Conservation (phyloP, 2,113 vertebrate species). For the Uria lomvia region DNA sequence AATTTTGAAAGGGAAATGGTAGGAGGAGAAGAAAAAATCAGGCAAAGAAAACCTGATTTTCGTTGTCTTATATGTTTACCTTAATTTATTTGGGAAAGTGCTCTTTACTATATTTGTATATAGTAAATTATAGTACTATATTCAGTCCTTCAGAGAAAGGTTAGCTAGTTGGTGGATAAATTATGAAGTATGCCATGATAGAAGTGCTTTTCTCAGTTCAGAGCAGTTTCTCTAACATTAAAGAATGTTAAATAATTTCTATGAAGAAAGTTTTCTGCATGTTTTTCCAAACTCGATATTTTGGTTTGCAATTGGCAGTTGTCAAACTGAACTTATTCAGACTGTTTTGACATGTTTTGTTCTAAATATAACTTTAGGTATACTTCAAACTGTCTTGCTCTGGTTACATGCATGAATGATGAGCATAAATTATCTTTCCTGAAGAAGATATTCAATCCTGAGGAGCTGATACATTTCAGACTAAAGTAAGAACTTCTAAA, state of each 20-base stretch:
- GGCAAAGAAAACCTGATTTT: background rate
- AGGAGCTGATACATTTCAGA: slow-evolving; percentile 91
- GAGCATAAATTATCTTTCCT: slow-evolving; percentile 91
- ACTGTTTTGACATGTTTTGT: background rate
- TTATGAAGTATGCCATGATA: background rate
- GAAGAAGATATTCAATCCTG: slow-evolving; percentile 86
- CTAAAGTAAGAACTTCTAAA: slow-evolving; percentile 80
- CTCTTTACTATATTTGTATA: background rate
- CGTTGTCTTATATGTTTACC: background rate
- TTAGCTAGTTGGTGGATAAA: background rate
- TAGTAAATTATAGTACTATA: background rate
- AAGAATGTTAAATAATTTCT: background rate
- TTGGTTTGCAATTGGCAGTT: background rate
- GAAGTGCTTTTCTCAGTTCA: background rate
- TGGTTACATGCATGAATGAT: slow-evolving; percentile 94
- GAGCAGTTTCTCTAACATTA: background rate
- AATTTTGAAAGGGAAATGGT: background rate
- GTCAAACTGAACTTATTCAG: background rate
- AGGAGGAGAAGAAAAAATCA: background rate
- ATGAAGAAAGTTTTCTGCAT: background rate
- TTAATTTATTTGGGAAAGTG: background rate
- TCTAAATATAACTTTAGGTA: slow-evolving; percentile 75
- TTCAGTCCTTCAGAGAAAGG: background rate
- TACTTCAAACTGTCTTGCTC: slow-evolving; percentile 90
- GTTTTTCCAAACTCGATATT: background rate